Percentiles rank a stretch among this genome's conserved stretches.
phyloP scores from a whole-genome alignment of 2,888 invertebrate genomes.

The Candidula unifasciata region DNA sequence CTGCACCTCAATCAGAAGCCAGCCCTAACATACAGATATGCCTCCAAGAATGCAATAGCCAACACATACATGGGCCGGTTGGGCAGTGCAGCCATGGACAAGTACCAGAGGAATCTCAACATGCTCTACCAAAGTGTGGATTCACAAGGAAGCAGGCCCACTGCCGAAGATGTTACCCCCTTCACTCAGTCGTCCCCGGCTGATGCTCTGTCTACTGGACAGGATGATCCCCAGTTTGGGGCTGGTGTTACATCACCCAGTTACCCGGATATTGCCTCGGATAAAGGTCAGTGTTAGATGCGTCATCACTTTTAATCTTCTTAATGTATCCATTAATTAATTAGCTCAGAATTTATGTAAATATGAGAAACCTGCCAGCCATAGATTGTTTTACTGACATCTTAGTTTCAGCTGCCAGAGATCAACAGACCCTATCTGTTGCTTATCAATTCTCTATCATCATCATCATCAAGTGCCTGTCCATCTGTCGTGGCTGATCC shows the following conservation, averaged over 20 bases:
- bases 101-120: conserved; percentile 72
- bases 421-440: no score
- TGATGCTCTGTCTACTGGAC: conserved; percentile 1
- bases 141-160: background rate
- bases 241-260: conserved; percentile 63
- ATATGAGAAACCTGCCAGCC: no score
- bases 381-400: no score
- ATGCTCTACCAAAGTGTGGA: conserved; percentile 64
- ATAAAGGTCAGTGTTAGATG: conserved; percentile 61
- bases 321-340: no score
- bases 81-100: conserved; percentile 68
- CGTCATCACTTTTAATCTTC: no score
- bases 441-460: no score
- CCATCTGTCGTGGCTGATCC: no score
- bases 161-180: conserved; percentile 6
- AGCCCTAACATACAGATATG: conserved; percentile 55
- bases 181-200: background rate
- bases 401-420: no score
- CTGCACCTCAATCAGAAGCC: conserved; percentile 52
- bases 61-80: conserved; percentile 75
- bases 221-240: conserved; percentile 60
- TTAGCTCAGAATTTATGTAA: no score
- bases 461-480: no score
- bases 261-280: conserved; percentile 71
- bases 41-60: conserved; percentile 66